Base-by-base conservation (phyloP, 2,113 vertebrate species). In the Limanda limanda region DNA sequence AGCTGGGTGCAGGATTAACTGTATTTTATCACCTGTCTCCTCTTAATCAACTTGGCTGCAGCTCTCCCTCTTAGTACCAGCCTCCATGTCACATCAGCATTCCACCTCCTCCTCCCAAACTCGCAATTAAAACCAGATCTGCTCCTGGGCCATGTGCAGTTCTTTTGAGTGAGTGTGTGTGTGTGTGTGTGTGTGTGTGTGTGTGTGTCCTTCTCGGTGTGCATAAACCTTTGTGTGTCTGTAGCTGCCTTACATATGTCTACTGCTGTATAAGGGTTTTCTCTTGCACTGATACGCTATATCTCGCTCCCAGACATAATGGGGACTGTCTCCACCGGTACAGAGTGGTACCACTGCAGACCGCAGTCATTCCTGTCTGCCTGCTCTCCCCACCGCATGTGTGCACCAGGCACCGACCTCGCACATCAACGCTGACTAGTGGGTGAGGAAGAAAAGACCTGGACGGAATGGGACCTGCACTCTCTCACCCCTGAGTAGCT, bases 341-440 rank as follows among this genome's bases (percentile, higher is more conserved):
- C 87, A 76, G 88, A 83, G 81, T 84, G 91, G 92, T 91, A 92
- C 91, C 24, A 35, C 83, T 81, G 75, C 71, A 78, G 76, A 77
- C 68, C 76, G n/a, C 74, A 86, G 55, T 86, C 90, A 91, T 86
- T 91, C 83, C 83, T 85, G 83, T 82, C 83, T 87, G 85, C 52
- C 71, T 87, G 73, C 69, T 54, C 20, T 67, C 48, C 54, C 66
- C 67, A 5, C 62, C 76, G 61, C 81, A 83, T 74, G 56, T 79
- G 82, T 65, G 85, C 79, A 81, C 88, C 87, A 92, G 89, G 83
- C 84, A 88, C 85, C 81, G 21, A 87, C 71, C 65, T 80, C 67
- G 11, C 81, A 68, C 62, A 71, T 67, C 55, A 68, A 66, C 14
- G 12, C 51, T 2, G 27, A 45, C 69, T 37, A 23, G 0, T 74